phyloP scores from a whole-genome alignment of 2,797 vertebrate genomes.

The Hydrocynus forskahlii region DNA sequence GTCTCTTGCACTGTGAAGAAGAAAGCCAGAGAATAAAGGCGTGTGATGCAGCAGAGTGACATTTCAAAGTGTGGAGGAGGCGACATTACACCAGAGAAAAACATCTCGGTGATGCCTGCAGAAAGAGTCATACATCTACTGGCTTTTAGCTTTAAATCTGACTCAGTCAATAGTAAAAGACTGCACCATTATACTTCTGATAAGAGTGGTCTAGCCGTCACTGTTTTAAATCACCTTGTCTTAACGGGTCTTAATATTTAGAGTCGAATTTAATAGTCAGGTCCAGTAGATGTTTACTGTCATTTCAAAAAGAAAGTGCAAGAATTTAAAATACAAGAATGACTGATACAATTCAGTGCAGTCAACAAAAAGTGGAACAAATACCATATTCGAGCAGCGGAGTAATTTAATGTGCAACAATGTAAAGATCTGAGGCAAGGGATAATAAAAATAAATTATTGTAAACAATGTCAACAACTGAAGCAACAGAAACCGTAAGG shows the following conservation, averaged over 20 bases:
- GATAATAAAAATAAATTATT: too few species aligned
- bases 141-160: constrained; percentile 22
- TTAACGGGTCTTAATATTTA: neutral
- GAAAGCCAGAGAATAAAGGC: constrained; percentile 31
- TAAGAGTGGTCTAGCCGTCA: neutral
- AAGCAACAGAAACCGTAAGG: too few species aligned
- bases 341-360: too few species aligned
- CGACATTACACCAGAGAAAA: constrained; percentile 34
- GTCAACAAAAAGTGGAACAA: too few species aligned
- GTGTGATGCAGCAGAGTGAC: constrained; percentile 42
- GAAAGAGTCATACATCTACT: constrained; percentile 7
- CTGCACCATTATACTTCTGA: neutral
- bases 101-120: constrained; percentile 36
- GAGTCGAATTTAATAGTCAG: neutral
- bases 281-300: too few species aligned
- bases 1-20: constrained; percentile 27
- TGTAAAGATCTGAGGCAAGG: too few species aligned
- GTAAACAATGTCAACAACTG: too few species aligned
- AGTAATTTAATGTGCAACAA: too few species aligned
- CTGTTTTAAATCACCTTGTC: neutral
- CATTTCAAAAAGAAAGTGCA: too few species aligned
- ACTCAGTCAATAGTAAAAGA: neutral
- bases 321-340: too few species aligned
- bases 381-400: too few species aligned
- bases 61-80: constrained; percentile 49